Evolutionary conservation across 2,888 invertebrate genomes (phyloP).

Genomic region (Trichogramma evanescens): DNA sequence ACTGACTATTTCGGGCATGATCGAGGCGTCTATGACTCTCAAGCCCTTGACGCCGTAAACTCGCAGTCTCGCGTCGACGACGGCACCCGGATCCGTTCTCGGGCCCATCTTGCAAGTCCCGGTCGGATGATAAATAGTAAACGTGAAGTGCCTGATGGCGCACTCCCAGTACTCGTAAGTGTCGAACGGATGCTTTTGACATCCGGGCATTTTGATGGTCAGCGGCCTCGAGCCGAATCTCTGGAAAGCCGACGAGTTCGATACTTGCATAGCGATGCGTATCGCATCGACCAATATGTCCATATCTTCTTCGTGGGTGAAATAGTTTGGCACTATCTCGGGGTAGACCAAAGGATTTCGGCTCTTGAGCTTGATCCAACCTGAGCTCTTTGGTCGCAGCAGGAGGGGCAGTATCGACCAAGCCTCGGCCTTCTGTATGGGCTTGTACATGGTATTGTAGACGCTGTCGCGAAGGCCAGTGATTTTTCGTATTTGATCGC

Average conservation of each 20-base stretch:
- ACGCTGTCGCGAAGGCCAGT: constrained; percentile 70
- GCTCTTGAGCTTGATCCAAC: constrained; percentile 76
- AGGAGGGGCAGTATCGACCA: constrained; percentile 78
- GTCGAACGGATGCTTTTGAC: constrained; percentile 63
- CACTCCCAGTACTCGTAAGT: constrained; percentile 86
- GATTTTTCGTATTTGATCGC: constrained; percentile 71
- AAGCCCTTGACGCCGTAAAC: constrained; percentile 73
- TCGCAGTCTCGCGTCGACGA: constrained; percentile 69
- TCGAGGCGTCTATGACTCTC: constrained; percentile 75
- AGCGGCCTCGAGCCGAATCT: constrained; percentile 73
- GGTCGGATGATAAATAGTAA: constrained; percentile 76
- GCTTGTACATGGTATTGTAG: constrained; percentile 79
- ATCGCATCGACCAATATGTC: constrained; percentile 74
- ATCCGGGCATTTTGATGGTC: constrained; percentile 75
- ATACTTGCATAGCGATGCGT: constrained; percentile 73
- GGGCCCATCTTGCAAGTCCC: constrained; percentile 87
- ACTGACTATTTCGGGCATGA: constrained; percentile 83
- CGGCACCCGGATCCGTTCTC: constrained; percentile 64
- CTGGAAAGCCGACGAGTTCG: constrained; percentile 73
- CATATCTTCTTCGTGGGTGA: constrained; percentile 77
- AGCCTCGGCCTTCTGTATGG: constrained; percentile 68
- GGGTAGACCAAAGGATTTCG: constrained; percentile 77
- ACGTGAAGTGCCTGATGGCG: constrained; percentile 71
- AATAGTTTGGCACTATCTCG: constrained; percentile 85
- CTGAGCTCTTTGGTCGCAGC: constrained; percentile 79